Evolutionary conservation across 1,140 invertebrate species (phyloP).

Genomic region (Drosophila neocordata): DNA sequence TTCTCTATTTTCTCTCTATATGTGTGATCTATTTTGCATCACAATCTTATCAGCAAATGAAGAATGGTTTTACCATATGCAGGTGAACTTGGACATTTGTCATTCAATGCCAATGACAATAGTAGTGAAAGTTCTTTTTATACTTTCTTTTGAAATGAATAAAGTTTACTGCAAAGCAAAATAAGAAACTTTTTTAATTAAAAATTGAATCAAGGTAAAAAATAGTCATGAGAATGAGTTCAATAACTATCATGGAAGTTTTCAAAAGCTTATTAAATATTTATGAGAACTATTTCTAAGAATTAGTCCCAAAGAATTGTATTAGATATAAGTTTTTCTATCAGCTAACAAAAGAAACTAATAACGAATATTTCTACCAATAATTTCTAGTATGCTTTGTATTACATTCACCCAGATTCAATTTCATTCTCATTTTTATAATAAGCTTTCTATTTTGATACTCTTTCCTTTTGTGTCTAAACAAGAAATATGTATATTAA

Average conservation of each 20-base stretch:
- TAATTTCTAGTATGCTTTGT: neutral
- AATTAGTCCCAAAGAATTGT: too few species aligned
- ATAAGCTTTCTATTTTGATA: neutral
- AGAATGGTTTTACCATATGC: neutral
- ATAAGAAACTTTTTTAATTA: neutral
- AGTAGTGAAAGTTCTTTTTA: neutral
- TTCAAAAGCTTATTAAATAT: neutral
- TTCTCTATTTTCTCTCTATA: neutral
- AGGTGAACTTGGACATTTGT: too few species aligned
- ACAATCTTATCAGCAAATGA: conserved; percentile 11
- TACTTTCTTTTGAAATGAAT: neutral
- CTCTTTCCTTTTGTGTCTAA: neutral
- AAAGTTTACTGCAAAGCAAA: neutral
- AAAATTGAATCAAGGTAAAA: neutral
- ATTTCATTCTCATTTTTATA: conserved; percentile 5
- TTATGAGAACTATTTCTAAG: neutral
- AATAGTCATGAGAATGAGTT: neutral
- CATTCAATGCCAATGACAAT: neutral
- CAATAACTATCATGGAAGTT: neutral
- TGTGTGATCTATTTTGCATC: conserved; percentile 18
- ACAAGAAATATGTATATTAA: neutral
- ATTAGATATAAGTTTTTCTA: too few species aligned
- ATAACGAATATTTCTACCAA: too few species aligned
- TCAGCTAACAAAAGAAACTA: too few species aligned
- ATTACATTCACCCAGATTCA: neutral